A percentile compares a stretch with the other conserved stretches of the same genome.
Conservation (phyloP, 2,113 vertebrate species). For the Crotophaga sulcirostris region DNA sequence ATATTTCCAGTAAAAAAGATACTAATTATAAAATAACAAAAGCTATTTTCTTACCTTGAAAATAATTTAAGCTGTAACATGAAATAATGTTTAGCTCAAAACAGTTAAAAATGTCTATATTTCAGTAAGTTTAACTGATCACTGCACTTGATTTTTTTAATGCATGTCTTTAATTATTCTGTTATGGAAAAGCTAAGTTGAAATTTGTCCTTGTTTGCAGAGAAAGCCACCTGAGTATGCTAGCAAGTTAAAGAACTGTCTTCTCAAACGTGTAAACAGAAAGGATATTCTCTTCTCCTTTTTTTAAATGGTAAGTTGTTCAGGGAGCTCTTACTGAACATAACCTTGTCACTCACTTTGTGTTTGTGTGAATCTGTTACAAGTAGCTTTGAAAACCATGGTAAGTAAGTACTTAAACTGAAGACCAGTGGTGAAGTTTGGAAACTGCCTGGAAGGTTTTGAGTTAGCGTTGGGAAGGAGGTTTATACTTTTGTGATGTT, state of each 20-base stretch:
- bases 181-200: not conserved
- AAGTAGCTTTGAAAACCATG: not conserved
- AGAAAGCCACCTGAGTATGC: not conserved
- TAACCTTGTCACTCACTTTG: not conserved
- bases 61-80: not conserved
- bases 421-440: not conserved
- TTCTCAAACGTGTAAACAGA: not conserved
- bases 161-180: not conserved
- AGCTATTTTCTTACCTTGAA: not conserved
- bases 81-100: not conserved
- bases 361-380: not conserved
- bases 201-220: conserved; percentile 30
- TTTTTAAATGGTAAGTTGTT: conserved; percentile 48
- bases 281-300: not conserved
- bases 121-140: not conserved
- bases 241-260: not conserved
- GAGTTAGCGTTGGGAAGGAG: not conserved
- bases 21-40: not conserved
- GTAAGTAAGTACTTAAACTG: not conserved
- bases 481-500: not conserved
- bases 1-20: not conserved
- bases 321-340: not conserved
- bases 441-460: not conserved
- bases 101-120: not conserved
- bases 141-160: not conserved